phyloP scores from a whole-genome alignment of 2,113 vertebrate genomes.

The Peucedramus taeniatus region DNA sequence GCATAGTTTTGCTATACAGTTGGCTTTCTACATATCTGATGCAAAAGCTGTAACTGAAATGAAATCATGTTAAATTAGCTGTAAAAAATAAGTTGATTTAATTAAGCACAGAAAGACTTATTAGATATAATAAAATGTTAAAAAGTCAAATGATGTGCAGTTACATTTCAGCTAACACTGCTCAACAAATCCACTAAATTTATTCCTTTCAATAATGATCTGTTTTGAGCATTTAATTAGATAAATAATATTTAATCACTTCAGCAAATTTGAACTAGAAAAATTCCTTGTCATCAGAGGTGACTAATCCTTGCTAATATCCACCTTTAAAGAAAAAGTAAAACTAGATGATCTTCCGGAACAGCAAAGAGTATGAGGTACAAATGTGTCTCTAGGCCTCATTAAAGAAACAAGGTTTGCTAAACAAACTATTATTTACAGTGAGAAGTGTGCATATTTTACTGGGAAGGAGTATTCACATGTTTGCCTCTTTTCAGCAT shows the following conservation, averaged over 20 bases:
- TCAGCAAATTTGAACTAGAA: slow-evolving; percentile 78
- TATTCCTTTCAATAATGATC: slow-evolving; percentile 84
- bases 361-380: not conserved
- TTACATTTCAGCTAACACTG: slow-evolving; percentile 79
- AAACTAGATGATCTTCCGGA: slow-evolving; percentile 32
- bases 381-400: slow-evolving; percentile 56
- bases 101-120: slow-evolving; percentile 83
- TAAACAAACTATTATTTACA: slow-evolving; percentile 81
- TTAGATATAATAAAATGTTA: slow-evolving; percentile 85
- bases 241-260: slow-evolving; percentile 85
- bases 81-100: slow-evolving; percentile 84
- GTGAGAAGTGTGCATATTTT: slow-evolving; percentile 70
- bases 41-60: slow-evolving; percentile 73
- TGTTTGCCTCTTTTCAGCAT: slow-evolving; percentile 72
- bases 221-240: slow-evolving; percentile 84
- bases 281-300: slow-evolving; percentile 73
- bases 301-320: slow-evolving; percentile 65
- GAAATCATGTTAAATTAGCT: slow-evolving; percentile 82
- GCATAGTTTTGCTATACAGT: slow-evolving; percentile 58
- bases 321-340: slow-evolving; percentile 60
- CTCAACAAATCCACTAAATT: slow-evolving; percentile 77
- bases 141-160: slow-evolving; percentile 83
- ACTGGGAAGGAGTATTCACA: slow-evolving; percentile 61
- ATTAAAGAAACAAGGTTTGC: slow-evolving; percentile 77
- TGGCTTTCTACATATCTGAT: slow-evolving; percentile 69